A percentile compares a stretch with the other conserved stretches of the same genome.
These are phyloP conservation scores for Acanthiza pusilla DNA, from an alignment of 2,797 vertebrate species.

Conservation along the genomic window DNA sequence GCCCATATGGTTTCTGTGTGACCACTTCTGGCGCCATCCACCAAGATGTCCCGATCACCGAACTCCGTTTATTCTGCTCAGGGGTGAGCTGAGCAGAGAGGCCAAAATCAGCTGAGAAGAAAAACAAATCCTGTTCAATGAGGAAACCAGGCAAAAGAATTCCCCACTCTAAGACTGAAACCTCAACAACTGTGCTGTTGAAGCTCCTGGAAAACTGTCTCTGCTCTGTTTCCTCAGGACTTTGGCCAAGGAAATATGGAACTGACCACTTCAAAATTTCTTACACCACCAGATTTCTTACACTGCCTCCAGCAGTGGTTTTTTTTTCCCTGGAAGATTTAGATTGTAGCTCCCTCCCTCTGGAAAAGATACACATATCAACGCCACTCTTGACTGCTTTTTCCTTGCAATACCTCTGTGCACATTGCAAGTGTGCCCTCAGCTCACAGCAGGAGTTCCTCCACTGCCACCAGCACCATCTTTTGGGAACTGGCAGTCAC, in stretches of 20 bases:
- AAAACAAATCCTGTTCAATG: neutral
- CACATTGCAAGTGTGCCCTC: neutral
- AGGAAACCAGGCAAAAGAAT: neutral
- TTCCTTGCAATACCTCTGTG: neutral
- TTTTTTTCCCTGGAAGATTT: neutral
- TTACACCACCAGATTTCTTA: neutral
- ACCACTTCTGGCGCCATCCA: slow-evolving; percentile 84
- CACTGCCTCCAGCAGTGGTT: neutral
- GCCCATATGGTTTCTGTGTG: no score
- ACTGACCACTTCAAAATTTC: neutral
- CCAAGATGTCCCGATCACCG: slow-evolving; percentile 83
- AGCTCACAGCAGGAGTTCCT: neutral
- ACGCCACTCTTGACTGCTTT: neutral
- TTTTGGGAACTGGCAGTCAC: neutral
- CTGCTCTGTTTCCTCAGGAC: neutral
- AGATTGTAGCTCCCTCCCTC: neutral
- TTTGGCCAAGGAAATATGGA: neutral
- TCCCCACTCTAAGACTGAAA: neutral
- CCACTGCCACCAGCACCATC: neutral
- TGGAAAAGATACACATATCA: neutral
- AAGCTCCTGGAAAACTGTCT: neutral
- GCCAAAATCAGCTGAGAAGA: slow-evolving; percentile 82
- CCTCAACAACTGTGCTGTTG: fast-evolving
- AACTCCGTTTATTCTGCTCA: slow-evolving; percentile 84
- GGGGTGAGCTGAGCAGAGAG: slow-evolving; percentile 87